These are phyloP conservation scores for Tursiops truncatus DNA, from an alignment of 2,113 vertebrate species.

Conservation along the genomic window DNA sequence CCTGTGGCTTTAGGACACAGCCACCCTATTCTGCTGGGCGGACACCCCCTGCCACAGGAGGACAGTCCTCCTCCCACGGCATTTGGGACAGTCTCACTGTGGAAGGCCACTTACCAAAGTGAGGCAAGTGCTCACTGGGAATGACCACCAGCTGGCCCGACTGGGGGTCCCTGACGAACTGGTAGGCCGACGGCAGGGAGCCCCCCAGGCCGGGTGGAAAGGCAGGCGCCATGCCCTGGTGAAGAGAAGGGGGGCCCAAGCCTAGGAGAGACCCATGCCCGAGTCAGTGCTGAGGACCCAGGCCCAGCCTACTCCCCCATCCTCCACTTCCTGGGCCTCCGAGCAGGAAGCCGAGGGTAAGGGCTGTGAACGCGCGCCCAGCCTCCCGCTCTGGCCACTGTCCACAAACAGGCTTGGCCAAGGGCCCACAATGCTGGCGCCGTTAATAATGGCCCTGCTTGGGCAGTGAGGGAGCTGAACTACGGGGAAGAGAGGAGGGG, in stretches of 20 bases:
- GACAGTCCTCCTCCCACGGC: background rate
- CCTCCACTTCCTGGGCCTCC: background rate
- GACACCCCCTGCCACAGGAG: background rate
- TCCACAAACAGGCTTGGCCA: background rate
- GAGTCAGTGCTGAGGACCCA: background rate
- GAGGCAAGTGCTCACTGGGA: slow-evolving; percentile 94
- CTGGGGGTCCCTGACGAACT: slow-evolving; percentile 96
- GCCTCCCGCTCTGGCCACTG: accelerated
- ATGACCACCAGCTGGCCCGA: slow-evolving; percentile 97
- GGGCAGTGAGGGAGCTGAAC: accelerated
- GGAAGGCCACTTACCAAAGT: slow-evolving; percentile 88
- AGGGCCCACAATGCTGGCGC: accelerated
- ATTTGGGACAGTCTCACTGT: background rate
- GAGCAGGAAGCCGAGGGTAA: accelerated
- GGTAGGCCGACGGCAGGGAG: slow-evolving; percentile 93
- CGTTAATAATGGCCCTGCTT: accelerated
- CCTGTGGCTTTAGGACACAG: background rate
- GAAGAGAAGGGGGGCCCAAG: slow-evolving; percentile 91
- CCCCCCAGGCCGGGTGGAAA: slow-evolving; percentile 91
- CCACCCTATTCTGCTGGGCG: accelerated
- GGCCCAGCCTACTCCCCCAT: background rate
- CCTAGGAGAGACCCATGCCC: slow-evolving; percentile 82
- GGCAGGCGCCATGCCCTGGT: slow-evolving; percentile 93
- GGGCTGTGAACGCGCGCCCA: background rate
- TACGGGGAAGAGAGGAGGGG: accelerated